Evolutionary conservation across 2,888 invertebrate species (phyloP).

Genomic region (Tuta absoluta): DNA sequence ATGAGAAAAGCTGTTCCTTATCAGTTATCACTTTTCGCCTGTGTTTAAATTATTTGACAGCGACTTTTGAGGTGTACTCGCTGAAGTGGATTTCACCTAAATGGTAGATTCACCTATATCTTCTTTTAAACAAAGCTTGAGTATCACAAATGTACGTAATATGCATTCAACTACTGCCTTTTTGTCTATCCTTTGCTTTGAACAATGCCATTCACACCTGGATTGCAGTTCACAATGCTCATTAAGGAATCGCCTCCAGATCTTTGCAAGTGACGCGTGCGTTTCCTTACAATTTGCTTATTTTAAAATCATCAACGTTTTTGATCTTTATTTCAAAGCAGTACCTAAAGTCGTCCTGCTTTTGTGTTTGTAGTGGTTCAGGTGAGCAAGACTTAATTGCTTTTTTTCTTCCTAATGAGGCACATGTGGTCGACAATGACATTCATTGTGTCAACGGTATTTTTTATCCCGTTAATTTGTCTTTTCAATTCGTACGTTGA

Average conservation of each 20-base stretch:
- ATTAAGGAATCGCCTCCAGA: conserved; percentile 70
- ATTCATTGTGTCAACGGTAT: conserved; percentile 69
- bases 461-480: conserved; percentile 65
- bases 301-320: conserved; percentile 3
- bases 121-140: too few relatives aligned
- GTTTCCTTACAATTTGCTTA: background rate
- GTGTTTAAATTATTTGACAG: too few relatives aligned
- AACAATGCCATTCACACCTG: conserved; percentile 73
- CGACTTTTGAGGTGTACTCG: too few relatives aligned
- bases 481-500: conserved; percentile 55
- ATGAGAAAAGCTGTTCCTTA: too few relatives aligned
- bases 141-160: too few relatives aligned
- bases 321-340: conserved; percentile 19
- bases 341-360: background rate
- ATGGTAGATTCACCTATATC: too few relatives aligned
- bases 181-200: conserved; percentile 26
- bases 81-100: too few relatives aligned
- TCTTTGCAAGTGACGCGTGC: conserved; percentile 60
- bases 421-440: conserved; percentile 73
- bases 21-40: too few relatives aligned
- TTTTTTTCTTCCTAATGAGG: conserved; percentile 77
- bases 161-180: background rate
- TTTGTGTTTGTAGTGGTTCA: conserved; percentile 36
- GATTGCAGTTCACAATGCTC: conserved; percentile 75
- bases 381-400: conserved; percentile 68